Conservation (phyloP, 2,113 vertebrate genomes). For the Coracopsis vasa region DNA sequence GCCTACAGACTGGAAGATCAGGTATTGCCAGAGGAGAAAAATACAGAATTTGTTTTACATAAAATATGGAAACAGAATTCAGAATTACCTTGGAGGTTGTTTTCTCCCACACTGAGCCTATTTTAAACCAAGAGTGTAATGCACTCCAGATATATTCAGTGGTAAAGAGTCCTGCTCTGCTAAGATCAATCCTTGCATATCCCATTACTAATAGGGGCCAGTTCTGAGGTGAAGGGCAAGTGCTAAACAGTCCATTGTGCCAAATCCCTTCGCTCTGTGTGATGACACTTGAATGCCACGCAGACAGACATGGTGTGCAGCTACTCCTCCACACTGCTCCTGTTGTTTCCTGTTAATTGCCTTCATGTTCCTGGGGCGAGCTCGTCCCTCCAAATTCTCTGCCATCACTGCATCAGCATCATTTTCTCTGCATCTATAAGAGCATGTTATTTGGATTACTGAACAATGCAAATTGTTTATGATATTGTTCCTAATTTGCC, state of each 20-base stretch:
- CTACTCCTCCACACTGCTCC: not conserved
- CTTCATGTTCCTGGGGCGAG: not conserved
- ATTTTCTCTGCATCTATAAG: not conserved
- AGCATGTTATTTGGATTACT: not conserved
- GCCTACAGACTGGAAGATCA: not conserved
- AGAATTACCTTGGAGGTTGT: conserved; percentile 52
- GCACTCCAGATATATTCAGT: conserved; percentile 14
- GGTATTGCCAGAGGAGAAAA: not conserved
- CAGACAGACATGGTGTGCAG: not conserved
- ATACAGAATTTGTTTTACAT: not conserved
- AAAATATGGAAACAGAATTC: conserved; percentile 44
- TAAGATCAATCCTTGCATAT: not conserved
- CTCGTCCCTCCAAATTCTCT: not conserved
- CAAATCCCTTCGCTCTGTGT: not conserved
- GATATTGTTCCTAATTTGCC: not conserved
- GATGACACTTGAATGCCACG: not conserved
- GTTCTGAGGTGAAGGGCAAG: not conserved
- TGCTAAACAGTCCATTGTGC: not conserved
- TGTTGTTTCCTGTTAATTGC: not conserved
- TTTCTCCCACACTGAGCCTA: conserved; percentile 50
- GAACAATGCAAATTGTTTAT: conserved; percentile 8
- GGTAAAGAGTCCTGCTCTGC: conserved; percentile 32
- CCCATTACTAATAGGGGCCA: not conserved
- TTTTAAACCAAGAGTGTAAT: conserved; percentile 46
- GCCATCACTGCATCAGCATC: not conserved